Percentiles rank a stretch among this genome's conserved stretches.
These are phyloP conservation scores for Cichladusa arquata DNA, from an alignment of 2,113 vertebrate genomes.

Conservation along the genomic window DNA sequence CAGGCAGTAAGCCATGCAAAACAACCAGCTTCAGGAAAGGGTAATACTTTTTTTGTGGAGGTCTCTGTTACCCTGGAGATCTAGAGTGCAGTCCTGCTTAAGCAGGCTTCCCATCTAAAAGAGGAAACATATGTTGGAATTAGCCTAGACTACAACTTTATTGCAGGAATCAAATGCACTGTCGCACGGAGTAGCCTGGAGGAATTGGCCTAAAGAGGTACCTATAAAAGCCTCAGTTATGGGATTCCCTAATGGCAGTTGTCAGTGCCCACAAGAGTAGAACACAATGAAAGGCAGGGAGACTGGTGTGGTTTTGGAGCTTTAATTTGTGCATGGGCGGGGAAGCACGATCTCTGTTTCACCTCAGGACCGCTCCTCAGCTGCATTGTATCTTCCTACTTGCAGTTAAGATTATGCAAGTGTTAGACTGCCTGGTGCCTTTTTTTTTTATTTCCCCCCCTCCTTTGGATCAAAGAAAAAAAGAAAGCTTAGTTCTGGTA, in stretches of 20 bases:
- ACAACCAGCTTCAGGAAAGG: not conserved
- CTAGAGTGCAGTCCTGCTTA: not conserved
- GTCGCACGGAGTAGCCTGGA: fast-evolving
- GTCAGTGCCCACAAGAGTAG: not conserved
- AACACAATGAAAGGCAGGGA: not conserved
- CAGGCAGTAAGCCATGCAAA: not conserved
- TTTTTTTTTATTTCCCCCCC: not conserved
- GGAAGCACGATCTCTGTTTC: not conserved
- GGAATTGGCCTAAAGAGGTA: not conserved
- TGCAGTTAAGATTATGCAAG: not conserved
- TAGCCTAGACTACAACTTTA: not conserved
- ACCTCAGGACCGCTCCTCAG: not conserved
- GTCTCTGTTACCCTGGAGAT: not conserved
- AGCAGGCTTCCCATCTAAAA: not conserved
- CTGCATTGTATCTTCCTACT: not conserved
- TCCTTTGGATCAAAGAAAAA: not conserved
- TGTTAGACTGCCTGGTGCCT: not conserved
- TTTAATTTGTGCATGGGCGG: not conserved
- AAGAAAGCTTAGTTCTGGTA: slow-evolving; percentile 3
- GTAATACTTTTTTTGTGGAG: not conserved
- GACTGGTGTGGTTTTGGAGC: not conserved
- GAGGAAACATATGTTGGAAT: not conserved
- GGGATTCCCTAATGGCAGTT: not conserved
- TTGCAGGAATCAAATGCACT: not conserved
- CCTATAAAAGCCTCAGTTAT: not conserved